These are phyloP conservation scores for Aegithalos caudatus DNA, from an alignment of 2,113 vertebrate species.

Conservation along the genomic window DNA sequence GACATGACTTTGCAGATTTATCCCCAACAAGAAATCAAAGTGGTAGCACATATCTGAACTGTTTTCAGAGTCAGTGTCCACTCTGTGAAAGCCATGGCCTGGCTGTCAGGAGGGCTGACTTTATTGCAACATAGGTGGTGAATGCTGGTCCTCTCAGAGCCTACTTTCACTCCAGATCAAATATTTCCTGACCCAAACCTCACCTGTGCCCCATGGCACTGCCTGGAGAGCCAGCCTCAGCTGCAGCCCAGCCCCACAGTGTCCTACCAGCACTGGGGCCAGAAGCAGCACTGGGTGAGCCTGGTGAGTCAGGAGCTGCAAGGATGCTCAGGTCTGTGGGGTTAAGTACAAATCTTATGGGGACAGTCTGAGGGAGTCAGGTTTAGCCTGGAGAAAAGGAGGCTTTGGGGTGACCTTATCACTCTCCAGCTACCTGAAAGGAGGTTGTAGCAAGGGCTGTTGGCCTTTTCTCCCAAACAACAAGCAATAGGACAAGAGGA, in stretches of 20 bases:
- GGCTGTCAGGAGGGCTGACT: neutral
- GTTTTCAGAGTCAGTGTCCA: neutral
- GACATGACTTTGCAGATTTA: neutral
- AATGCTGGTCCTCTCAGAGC: neutral
- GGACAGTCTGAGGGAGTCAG: neutral
- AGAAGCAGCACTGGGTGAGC: neutral
- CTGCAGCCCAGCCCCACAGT: neutral
- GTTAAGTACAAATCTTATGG: neutral
- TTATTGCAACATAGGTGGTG: fast-evolving
- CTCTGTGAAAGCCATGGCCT: neutral
- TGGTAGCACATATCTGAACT: neutral
- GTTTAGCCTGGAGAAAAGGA: neutral
- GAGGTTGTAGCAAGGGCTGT: neutral
- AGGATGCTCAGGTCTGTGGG: neutral
- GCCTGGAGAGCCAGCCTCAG: neutral
- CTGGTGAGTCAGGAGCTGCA: neutral
- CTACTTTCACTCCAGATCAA: neutral
- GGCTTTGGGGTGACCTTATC: neutral
- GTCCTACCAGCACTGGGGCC: neutral
- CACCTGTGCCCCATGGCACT: neutral
- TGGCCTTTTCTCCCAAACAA: neutral
- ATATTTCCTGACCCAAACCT: neutral
- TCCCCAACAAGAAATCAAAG: neutral
- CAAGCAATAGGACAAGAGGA: neutral
- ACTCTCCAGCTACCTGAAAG: neutral